phyloP scores from a whole-genome alignment of 1,140 invertebrate genomes.

The Phocides pigmalion region DNA sequence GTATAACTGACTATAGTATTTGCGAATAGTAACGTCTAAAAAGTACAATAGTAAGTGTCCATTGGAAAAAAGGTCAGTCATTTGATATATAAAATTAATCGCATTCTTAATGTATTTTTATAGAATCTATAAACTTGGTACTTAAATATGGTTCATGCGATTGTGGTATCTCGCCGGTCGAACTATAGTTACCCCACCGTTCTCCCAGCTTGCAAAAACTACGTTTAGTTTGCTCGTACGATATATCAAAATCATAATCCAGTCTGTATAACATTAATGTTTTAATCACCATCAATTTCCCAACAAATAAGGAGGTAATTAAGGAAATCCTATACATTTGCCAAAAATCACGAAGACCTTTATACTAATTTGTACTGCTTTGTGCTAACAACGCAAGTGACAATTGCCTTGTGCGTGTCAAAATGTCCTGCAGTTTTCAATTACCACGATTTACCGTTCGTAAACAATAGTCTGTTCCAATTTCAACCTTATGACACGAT shows the following conservation, averaged over 20 bases:
- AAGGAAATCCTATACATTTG: conserved; percentile 58
- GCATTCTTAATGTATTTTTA: no score
- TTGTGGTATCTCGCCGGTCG: no score
- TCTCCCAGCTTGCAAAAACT: no score
- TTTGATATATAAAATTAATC: no score
- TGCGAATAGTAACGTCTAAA: not conserved
- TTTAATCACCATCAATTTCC: not conserved
- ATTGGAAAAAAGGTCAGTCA: no score
- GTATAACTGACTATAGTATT: not conserved
- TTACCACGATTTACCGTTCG: conserved; percentile 23
- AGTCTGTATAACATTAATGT: no score
- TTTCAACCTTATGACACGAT: conserved; percentile 24
- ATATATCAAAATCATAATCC: no score
- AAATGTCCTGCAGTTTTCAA: conserved; percentile 61
- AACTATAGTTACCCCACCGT: no score
- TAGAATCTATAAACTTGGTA: no score
- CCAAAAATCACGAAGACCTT: conserved; percentile 64
- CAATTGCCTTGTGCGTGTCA: conserved; percentile 69
- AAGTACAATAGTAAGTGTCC: no score
- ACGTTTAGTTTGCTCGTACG: no score
- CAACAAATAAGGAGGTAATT: conserved; percentile 8
- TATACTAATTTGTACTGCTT: conserved; percentile 51
- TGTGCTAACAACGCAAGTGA: conserved; percentile 52
- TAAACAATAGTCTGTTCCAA: conserved; percentile 21
- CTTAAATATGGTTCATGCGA: no score